Conservation (phyloP, 1,140 invertebrate species). For the Drosophila trapezifrons region DNA sequence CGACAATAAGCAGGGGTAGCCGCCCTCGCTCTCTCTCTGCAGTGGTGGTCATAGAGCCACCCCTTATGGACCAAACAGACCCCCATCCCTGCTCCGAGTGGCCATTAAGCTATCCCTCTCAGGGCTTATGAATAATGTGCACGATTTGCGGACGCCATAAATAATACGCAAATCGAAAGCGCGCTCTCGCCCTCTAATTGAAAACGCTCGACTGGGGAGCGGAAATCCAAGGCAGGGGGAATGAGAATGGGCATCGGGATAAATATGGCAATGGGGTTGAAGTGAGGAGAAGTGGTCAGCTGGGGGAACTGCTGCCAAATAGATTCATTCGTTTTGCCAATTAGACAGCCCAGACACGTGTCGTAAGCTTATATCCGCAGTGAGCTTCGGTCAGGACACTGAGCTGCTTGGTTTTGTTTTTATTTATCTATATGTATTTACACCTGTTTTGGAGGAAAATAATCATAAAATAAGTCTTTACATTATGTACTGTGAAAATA, state of each 20-base stretch:
- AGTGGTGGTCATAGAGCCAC: slow-evolving; percentile 1
- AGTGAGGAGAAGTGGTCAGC: slow-evolving; percentile 36
- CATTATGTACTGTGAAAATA: too few relatives aligned
- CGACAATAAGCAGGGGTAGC: slow-evolving; percentile 30
- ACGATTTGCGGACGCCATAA: slow-evolving; percentile 79
- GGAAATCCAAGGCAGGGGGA: slow-evolving; percentile 18
- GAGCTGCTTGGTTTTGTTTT: not conserved
- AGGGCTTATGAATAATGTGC: slow-evolving; percentile 79
- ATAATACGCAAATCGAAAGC: slow-evolving; percentile 82
- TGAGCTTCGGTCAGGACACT: slow-evolving; percentile 24
- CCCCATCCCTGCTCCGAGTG: slow-evolving; percentile 12
- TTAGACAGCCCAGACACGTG: slow-evolving; percentile 80
- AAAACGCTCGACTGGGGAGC: slow-evolving; percentile 61
- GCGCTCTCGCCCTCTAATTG: slow-evolving; percentile 79
- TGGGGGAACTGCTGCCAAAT: slow-evolving; percentile 35
- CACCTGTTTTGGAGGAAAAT: too few relatives aligned
- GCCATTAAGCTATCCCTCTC: slow-evolving; percentile 66
- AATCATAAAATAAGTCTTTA: too few relatives aligned
- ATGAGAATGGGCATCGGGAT: not conserved
- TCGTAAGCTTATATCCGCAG: slow-evolving; percentile 77
- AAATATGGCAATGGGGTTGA: not conserved
- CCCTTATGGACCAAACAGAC: slow-evolving; percentile 6
- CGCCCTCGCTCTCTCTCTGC: not conserved
- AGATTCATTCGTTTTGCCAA: slow-evolving; percentile 77
- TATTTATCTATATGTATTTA: too few relatives aligned